Evolutionary conservation across 2,797 vertebrate species (phyloP).

Genomic region (Gallinago stenura): DNA sequence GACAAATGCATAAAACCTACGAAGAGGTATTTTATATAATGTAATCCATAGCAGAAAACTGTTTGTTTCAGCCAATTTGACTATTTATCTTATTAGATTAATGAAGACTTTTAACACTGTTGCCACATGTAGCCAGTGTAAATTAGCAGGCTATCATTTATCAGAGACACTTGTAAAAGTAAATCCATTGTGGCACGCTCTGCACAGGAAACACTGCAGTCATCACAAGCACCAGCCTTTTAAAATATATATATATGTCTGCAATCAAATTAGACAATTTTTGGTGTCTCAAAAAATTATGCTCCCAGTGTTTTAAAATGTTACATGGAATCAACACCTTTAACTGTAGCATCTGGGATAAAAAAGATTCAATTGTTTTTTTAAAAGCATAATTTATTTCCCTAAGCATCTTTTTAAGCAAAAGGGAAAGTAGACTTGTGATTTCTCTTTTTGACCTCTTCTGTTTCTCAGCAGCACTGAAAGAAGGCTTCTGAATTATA

Average conservation of each 20-base stretch:
- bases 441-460: background rate
- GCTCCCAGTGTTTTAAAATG: background rate
- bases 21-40: background rate
- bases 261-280: background rate
- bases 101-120: background rate
- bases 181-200: background rate
- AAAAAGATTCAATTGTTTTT: background rate
- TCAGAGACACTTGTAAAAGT: background rate
- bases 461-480: background rate
- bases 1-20: background rate
- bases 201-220: background rate
- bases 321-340: background rate
- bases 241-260: background rate
- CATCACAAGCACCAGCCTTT: background rate
- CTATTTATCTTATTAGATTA: background rate
- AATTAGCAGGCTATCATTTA: background rate
- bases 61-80: background rate
- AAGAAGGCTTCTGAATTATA: background rate
- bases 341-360: background rate
- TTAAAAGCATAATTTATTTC: background rate
- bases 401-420: background rate
- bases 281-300: background rate
- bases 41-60: background rate
- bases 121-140: background rate
- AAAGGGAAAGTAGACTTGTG: background rate